Base-by-base conservation (phyloP, 2,113 vertebrate genomes). In the Cryptotis parvus region DNA sequence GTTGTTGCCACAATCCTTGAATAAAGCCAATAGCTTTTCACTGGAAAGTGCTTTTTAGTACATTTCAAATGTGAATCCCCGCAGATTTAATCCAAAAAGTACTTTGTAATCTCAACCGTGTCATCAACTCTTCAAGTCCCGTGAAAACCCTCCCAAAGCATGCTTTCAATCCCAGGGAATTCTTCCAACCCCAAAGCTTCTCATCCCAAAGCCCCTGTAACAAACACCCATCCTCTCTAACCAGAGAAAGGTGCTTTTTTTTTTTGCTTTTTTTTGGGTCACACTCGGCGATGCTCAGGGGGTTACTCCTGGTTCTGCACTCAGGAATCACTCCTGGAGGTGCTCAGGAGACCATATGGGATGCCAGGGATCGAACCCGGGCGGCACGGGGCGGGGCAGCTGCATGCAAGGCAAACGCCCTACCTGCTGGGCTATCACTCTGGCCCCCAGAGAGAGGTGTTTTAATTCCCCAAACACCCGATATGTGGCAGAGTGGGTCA, bases 101-200 rank as follows among this genome's bases (percentile, higher is more conserved):
- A 49, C 4, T 83, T 31, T 39, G 24, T 77, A 76, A 82, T 45
- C 55, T 70, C 70, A 26, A 1, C 43, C 63, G 39, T 37, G 39
- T 33, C 9, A 77, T 27, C 41, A 76, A 63, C 69, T 39, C 70
- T 31, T 33, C 49, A 39, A 15, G 15, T 29, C 81, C n/a, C 82
- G 29, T 70, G 55, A 89, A 75, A 78, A n/a, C n/a, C 9, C 37
- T 72, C 27, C 33, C 12, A 35, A 82, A 68, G 39, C 35, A 12
- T 84, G 55, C 86, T 92, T 92, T 89, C 39, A 79, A 12, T 80
- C 45, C 75, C 41, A 79, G 52, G 70, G 11, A 84, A 84, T 81
- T 45, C 18, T 79, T 35, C 18, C 20, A 22, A 58, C 22, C 22
- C 18, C 43, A 65, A 7, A 52, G 41, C 52, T 65, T 87, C 84